A percentile compares a stretch with the other conserved stretches of the same genome.
Conservation (phyloP, 2,113 vertebrate genomes). For the Polyodon spathula region DNA sequence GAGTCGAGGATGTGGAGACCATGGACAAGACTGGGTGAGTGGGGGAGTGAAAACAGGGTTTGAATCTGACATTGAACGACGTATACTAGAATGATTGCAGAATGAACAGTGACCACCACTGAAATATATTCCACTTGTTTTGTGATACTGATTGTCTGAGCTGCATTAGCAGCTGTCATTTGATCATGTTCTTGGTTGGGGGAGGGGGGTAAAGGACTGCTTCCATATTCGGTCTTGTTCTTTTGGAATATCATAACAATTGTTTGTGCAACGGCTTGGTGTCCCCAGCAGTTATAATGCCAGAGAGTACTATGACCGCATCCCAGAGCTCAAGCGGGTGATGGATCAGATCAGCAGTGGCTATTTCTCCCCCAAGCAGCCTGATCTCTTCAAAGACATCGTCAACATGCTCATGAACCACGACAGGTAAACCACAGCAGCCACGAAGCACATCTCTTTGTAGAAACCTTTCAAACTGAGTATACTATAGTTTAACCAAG, state of each 20-base stretch:
- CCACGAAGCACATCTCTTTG: no score
- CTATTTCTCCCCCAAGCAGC: constrained; percentile 68
- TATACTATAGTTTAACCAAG: no score
- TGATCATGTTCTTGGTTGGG: no score
- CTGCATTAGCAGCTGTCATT: constrained; percentile 41
- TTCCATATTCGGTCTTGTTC: no score
- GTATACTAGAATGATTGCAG: background rate
- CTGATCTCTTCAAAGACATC: constrained; percentile 62
- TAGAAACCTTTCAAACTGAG: no score
- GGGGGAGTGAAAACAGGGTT: background rate
- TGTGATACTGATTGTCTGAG: no score
- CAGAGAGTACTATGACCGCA: constrained; percentile 55
- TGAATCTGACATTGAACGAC: background rate
- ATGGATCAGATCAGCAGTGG: constrained; percentile 69
- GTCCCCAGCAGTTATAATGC: constrained; percentile 60
- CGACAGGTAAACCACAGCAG: constrained; percentile 51
- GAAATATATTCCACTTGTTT: no score
- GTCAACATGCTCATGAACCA: constrained; percentile 75
- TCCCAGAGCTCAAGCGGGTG: constrained; percentile 68
- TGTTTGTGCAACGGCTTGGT: background rate
- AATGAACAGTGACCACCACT: no score
- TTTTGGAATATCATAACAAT: no score
- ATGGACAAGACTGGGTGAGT: constrained; percentile 68
- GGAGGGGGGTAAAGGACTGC: background rate
- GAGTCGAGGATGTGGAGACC: constrained; percentile 67